A percentile compares a stretch with the other conserved stretches of the same genome.
Evolutionary conservation across 2,888 invertebrate species (phyloP).

Genomic region (Caenorhabditis doughertyi): DNA sequence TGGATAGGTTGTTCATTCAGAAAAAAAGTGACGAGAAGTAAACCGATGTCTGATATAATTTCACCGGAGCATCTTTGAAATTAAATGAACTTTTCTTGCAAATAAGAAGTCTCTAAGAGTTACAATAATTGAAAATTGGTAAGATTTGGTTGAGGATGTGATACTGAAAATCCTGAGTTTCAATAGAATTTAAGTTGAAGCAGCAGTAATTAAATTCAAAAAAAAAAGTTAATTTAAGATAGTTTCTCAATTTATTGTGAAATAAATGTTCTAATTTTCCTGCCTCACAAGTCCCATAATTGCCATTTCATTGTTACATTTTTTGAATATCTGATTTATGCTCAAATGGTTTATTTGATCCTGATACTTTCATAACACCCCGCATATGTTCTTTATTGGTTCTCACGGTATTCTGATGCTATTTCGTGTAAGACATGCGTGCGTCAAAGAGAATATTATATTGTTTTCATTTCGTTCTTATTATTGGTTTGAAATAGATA

Average conservation of each 20-base stretch:
- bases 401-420: conserved; percentile 23
- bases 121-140: no score
- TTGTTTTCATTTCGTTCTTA: conserved; percentile 6
- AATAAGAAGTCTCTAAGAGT: neutral
- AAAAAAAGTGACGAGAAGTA: conserved; percentile 22
- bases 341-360: neutral
- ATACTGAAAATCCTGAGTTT: no score
- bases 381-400: neutral
- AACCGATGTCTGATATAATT: conserved; percentile 28
- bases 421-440: conserved; percentile 7
- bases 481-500: neutral
- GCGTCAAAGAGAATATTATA: conserved; percentile 24
- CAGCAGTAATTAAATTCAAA: no score
- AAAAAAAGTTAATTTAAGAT: no score
- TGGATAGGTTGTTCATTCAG: conserved; percentile 3
- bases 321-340: conserved; percentile 12
- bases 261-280: no score
- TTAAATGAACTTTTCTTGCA: conserved; percentile 18
- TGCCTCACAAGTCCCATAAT: no score
- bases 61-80: neutral
- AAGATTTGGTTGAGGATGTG: no score
- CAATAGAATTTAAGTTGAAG: no score
- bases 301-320: neutral
- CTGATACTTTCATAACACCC: neutral
- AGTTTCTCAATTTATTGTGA: no score